phyloP scores from a whole-genome alignment of 1,140 invertebrate species.

The Zaprionus lachaisei region DNA sequence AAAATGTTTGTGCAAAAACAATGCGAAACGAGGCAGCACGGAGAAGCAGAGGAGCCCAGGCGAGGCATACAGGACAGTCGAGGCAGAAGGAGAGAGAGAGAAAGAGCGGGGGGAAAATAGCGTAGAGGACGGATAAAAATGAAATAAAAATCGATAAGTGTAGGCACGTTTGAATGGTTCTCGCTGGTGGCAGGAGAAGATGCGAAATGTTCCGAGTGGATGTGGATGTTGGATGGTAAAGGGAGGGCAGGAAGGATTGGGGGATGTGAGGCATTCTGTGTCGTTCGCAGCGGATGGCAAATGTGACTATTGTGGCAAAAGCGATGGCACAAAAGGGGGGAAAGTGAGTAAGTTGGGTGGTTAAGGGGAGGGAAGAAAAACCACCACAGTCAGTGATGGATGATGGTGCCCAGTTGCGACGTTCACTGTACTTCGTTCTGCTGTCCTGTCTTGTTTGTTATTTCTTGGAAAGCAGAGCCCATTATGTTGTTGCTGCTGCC shows the following conservation, averaged over 20 bases:
- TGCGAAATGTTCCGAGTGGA: background rate
- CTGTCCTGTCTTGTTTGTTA: slow-evolving; percentile 50
- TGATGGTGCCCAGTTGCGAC: slow-evolving; percentile 12
- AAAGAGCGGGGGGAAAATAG: slow-evolving; percentile 2
- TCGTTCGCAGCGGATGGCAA: slow-evolving; percentile 9
- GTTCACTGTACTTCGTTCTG: slow-evolving; percentile 1
- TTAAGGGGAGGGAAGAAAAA: background rate
- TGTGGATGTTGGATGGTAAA: background rate
- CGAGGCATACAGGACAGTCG: slow-evolving; percentile 7
- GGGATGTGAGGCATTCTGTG: background rate
- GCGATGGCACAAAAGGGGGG: background rate
- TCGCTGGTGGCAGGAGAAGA: slow-evolving; percentile 8
- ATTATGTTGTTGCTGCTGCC: slow-evolving; percentile 19
- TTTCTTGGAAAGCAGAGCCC: slow-evolving; percentile 64
- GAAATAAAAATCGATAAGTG: slow-evolving; percentile 82
- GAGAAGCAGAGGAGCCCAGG: background rate
- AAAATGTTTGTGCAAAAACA: slow-evolving; percentile 75
- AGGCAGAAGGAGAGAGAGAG: background rate
- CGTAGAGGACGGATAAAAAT: slow-evolving; percentile 64
- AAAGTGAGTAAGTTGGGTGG: background rate
- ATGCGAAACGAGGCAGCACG: slow-evolving; percentile 28
- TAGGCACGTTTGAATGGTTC: slow-evolving; percentile 69
- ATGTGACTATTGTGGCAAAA: slow-evolving; percentile 3
- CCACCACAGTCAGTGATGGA: background rate
- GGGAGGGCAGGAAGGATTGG: background rate